Evolutionary conservation across 2,888 invertebrate genomes (phyloP).

Genomic region (Siphonodentalium dalli): DNA sequence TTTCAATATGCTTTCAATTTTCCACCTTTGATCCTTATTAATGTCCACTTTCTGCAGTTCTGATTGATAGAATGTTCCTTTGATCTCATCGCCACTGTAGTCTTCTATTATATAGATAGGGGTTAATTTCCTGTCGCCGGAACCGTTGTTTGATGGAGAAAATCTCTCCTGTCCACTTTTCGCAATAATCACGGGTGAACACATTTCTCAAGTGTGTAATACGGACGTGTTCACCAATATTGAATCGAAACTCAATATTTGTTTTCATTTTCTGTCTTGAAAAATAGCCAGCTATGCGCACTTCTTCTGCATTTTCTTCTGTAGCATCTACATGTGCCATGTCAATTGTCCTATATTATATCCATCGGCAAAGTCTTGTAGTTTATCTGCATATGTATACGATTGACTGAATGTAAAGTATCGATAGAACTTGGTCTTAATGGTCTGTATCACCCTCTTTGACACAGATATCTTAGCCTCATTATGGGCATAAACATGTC

Average conservation of each 20-base stretch:
- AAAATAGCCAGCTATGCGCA: slow-evolving; percentile 16
- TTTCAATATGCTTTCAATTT: slow-evolving; percentile 28
- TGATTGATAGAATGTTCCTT: slow-evolving; percentile 29
- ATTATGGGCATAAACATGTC: slow-evolving; percentile 29
- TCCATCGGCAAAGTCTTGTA: slow-evolving; percentile 24
- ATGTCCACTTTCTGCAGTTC: slow-evolving; percentile 27
- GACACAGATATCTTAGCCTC: slow-evolving; percentile 25
- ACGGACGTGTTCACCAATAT: slow-evolving; percentile 28
- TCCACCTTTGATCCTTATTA: slow-evolving; percentile 21
- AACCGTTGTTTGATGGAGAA: slow-evolving; percentile 24
- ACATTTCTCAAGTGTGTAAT: slow-evolving; percentile 21
- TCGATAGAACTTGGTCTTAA: slow-evolving; percentile 19
- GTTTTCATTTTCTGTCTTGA: no score
- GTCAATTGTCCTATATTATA: slow-evolving; percentile 36
- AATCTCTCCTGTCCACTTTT: slow-evolving; percentile 28
- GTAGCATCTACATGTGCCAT: slow-evolving; percentile 24
- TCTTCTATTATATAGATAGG: slow-evolving; percentile 27
- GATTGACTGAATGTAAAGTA: slow-evolving; percentile 26
- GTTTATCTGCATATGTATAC: slow-evolving; percentile 19
- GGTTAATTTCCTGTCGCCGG: slow-evolving; percentile 21
- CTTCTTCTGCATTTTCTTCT: slow-evolving; percentile 23
- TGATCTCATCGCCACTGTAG: slow-evolving; percentile 21
- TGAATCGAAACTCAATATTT: slow-evolving; percentile 21
- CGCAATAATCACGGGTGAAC: slow-evolving; percentile 27
- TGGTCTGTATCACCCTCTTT: slow-evolving; percentile 26